phyloP scores from a whole-genome alignment of 2,797 vertebrate genomes.

The Falco berigora region DNA sequence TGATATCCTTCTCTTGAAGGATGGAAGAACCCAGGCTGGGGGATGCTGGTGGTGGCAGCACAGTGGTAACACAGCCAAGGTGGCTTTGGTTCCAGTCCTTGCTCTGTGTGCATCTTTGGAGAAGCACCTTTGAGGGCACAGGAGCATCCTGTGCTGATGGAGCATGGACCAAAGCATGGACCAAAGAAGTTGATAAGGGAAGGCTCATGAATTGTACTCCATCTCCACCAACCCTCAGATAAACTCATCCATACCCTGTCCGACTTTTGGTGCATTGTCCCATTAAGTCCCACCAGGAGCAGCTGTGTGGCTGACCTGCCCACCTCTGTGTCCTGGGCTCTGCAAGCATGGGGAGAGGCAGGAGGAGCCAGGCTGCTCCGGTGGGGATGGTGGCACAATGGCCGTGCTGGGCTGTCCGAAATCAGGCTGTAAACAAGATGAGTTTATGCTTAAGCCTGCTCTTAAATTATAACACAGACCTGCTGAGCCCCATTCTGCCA shows the following conservation, averaged over 20 bases:
- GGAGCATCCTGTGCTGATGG: not conserved
- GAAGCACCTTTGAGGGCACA: not conserved
- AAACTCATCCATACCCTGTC: not conserved
- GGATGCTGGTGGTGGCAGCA: not conserved
- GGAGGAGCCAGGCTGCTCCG: not conserved
- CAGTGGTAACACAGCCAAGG: accelerated
- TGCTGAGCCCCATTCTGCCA: not conserved
- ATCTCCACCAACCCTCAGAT: accelerated
- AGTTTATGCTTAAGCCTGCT: not conserved
- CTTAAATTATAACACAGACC: not conserved
- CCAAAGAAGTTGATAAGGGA: too few species aligned
- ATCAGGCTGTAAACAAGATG: not conserved
- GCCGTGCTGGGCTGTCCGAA: not conserved
- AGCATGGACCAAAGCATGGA: not conserved
- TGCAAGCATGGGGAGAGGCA: not conserved
- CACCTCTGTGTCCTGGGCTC: not conserved
- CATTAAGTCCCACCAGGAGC: not conserved
- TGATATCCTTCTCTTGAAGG: not conserved
- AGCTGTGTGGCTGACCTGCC: not conserved
- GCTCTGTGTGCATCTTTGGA: not conserved
- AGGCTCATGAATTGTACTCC: not conserved
- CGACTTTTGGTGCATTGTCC: not conserved
- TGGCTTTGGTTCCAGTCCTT: not conserved
- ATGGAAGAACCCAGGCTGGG: not conserved
- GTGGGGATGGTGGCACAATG: accelerated